Evolutionary conservation across 2,888 invertebrate species (phyloP).

Genomic region (Steromphala cineraria): DNA sequence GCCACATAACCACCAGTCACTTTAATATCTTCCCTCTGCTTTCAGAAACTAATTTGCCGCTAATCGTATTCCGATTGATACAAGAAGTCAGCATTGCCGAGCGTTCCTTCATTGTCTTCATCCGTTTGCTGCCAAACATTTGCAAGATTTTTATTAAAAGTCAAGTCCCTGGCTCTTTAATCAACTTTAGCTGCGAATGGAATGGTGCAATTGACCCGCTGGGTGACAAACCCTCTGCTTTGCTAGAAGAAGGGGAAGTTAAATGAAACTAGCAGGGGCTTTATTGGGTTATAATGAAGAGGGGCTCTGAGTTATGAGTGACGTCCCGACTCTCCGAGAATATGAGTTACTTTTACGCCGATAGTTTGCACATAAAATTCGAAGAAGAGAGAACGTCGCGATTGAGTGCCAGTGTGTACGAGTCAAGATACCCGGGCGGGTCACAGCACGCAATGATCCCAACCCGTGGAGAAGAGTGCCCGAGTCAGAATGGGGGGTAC

Average conservation of each 20-base stretch:
- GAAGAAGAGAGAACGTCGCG: background rate
- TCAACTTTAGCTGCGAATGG: background rate
- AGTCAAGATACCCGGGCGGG: background rate
- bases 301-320: background rate
- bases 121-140: background rate
- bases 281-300: background rate
- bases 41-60: background rate
- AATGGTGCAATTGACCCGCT: background rate
- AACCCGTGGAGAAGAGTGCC: background rate
- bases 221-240: background rate
- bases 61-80: background rate
- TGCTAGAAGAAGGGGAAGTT: background rate
- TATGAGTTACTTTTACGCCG: constrained; percentile 1
- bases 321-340: background rate
- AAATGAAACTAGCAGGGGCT: background rate
- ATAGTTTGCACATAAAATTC: background rate
- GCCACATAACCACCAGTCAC: too few species aligned
- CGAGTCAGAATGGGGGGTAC: background rate
- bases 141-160: constrained; percentile 5
- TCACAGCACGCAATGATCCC: background rate
- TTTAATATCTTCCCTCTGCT: background rate
- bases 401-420: background rate
- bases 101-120: background rate
- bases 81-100: background rate
- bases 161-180: background rate